Evolutionary conservation across 2,888 invertebrate genomes (phyloP).

Genomic region (Oligia strigilis): DNA sequence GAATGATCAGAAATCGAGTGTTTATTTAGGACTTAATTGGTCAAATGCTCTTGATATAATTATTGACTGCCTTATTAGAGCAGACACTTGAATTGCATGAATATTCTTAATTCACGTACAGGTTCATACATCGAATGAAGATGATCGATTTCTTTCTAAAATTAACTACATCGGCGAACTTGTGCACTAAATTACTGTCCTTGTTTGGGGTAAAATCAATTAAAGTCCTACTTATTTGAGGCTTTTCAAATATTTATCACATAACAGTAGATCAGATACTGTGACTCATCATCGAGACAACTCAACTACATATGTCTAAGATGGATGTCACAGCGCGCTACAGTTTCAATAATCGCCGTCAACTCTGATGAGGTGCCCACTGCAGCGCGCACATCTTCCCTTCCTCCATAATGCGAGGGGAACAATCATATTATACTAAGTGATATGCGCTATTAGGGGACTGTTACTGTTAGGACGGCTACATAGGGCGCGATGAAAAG

Average conservation of each 20-base stretch:
- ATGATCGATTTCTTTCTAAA: background rate
- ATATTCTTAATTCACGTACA: background rate
- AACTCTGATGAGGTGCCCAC: conserved; percentile 34
- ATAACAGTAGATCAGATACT: no score
- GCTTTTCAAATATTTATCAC: background rate
- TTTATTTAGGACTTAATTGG: background rate
- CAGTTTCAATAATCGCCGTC: conserved; percentile 32
- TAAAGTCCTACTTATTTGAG: background rate
- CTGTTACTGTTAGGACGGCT: conserved; percentile 57
- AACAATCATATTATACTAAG: conserved; percentile 87
- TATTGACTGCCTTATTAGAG: background rate
- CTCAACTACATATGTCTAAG: background rate
- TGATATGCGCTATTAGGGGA: conserved; percentile 83
- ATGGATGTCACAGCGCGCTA: conserved; percentile 26
- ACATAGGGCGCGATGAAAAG: conserved; percentile 29
- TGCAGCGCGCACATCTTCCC: conserved; percentile 52
- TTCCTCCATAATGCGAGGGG: conserved; percentile 73
- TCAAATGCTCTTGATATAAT: background rate
- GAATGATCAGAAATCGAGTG: background rate
- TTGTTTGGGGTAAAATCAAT: background rate
- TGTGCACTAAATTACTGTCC: background rate
- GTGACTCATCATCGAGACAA: background rate
- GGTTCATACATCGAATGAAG: background rate
- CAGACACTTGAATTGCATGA: background rate
- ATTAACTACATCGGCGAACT: background rate